A percentile compares a stretch with the other conserved stretches of the same genome.
Evolutionary conservation across 2,888 invertebrate species (phyloP).

Genomic region (Pristionchus arcanus): DNA sequence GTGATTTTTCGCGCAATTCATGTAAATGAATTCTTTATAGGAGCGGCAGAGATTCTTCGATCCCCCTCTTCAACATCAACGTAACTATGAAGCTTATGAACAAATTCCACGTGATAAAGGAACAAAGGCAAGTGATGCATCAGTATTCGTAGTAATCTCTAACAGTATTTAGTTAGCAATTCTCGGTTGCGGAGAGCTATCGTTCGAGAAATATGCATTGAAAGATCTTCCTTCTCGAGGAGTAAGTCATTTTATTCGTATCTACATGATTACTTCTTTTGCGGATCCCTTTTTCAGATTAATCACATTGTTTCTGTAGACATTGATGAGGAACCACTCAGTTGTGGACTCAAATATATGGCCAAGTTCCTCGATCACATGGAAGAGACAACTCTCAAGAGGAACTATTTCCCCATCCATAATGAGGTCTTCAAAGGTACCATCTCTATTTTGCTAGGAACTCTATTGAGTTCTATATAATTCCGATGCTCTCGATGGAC

Average conservation of each 20-base stretch:
- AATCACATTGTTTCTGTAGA: constrained; percentile 42
- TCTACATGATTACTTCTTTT: no score
- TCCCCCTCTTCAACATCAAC: constrained; percentile 46
- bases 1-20: background rate
- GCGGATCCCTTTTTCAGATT: constrained; percentile 32
- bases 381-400: background rate
- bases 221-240: background rate
- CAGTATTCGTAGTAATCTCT: no score
- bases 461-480: background rate
- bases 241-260: background rate
- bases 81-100: background rate
- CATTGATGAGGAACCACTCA: background rate
- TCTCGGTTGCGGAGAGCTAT: constrained; percentile 55
- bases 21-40: background rate
- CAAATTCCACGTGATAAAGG: constrained; percentile 4
- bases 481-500: background rate
- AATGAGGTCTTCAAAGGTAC: constrained; percentile 46
- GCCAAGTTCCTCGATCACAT: background rate
- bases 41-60: constrained; percentile 50
- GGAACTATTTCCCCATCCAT: constrained; percentile 19
- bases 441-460: background rate
- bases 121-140: background rate
- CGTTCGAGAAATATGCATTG: constrained; percentile 52
- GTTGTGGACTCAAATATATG: background rate
- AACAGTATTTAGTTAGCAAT: constrained; percentile 28